Base-by-base conservation (phyloP, 2,797 vertebrate genomes). In the Nannoperca obscura region DNA sequence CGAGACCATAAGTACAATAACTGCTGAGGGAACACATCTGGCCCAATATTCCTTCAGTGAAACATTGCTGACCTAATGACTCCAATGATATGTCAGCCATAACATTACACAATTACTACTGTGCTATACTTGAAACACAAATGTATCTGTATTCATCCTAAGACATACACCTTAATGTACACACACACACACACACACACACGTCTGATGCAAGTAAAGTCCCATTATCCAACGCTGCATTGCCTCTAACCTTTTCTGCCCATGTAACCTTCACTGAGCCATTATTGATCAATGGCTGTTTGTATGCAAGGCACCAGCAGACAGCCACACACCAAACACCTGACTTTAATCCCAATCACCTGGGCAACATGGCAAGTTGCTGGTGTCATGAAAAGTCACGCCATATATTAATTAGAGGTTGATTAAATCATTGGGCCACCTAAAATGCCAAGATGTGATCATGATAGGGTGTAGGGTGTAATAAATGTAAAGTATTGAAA, bases 231-330 rank as follows among this genome's bases (percentile, higher is more conserved):
- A n/a, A n/a, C 4, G 0, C 22, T 64, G 55, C 47, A 13, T 13
- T 2, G 30, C 40, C 9, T 32, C 46, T 38, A 30, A 71, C 53
- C 70, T 58, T 64, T 57, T 5, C 67, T 42, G 55, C 19, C 32
- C 7, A 10, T 61, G 54, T 65, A 38, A 85, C 85, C 79, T 80
- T 84, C 13, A 3, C 71, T 54, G 54, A 32, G 63, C 61, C 47
- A 11, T 60, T 88, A 92, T 90, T 74, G 88, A 93, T 91, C 38
- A 2, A 4, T 2, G 19, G 44, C 0, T 27, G 66, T 92, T 82
- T 83, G 78, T 86, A 90, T 91, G 88, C 87, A 77, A 62, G 32
- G n/a, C 61, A 42, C 7, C 42, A 36, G 49, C 57, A 30, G 7
- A n/a, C 40, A 44, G 20, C 53, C 65, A 60, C 59, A 73, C 75